A percentile compares a stretch with the other conserved stretches of the same genome.
phyloP scores from a whole-genome alignment of 2,888 invertebrate species.

The Spisula subtruncata region DNA sequence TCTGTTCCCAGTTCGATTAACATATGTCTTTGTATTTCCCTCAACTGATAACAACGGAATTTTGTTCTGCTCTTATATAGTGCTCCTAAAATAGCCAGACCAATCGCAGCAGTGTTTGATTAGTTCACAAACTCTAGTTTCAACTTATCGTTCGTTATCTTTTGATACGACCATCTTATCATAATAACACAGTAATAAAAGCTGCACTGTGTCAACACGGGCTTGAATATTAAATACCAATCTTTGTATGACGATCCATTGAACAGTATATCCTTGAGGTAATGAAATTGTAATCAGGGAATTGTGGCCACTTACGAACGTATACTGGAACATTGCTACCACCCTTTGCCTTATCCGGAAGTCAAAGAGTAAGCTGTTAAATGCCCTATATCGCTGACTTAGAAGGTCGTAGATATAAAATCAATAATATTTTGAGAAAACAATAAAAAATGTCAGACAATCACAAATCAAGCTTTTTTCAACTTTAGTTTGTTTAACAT shows the following conservation, averaged over 20 bases:
- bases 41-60: background rate
- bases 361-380: too few species aligned
- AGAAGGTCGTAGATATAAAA: too few species aligned
- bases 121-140: background rate
- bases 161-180: background rate
- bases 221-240: background rate
- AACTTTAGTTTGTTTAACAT: too few species aligned
- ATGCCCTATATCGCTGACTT: too few species aligned
- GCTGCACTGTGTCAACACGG: background rate
- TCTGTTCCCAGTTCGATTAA: conserved; percentile 2
- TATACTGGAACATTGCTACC: too few species aligned
- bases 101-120: background rate
- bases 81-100: background rate
- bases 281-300: too few species aligned
- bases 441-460: too few species aligned
- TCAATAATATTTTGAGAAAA: too few species aligned
- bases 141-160: background rate
- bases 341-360: too few species aligned
- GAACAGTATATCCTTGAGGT: background rate
- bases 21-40: background rate
- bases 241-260: background rate
- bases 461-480: too few species aligned
- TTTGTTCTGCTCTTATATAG: background rate
- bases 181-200: background rate
- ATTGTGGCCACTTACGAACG: too few species aligned